Evolutionary conservation across 2,797 vertebrate genomes (phyloP), one percentile per base, ranked within the genome.

Genomic region (Sandelia bainsii): DNA sequence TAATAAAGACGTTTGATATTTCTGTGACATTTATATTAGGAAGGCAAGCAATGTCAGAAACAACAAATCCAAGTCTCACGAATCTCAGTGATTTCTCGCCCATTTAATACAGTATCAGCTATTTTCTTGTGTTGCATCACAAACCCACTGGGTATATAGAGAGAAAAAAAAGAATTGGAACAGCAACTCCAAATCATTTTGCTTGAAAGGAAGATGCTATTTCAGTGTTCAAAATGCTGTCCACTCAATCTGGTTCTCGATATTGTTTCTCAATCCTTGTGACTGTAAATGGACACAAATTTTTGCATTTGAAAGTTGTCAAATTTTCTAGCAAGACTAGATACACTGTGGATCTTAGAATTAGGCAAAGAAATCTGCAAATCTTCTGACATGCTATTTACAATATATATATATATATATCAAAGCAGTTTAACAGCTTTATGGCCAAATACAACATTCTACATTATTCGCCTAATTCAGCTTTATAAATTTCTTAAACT

Each of bases 61-160:
- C 49, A 77, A 64, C 23, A 73, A 72, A 71, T 54, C 27, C 51
- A 62, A 54, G n/a, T 60, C 19, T 63, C 12, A 46, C 58, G 45
- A 66, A 76, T 72, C 50, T 27, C 5, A 29, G 9, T 27, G 19
- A 61, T 65, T 69, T 78, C 14, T 73, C 5, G 34, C 46, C 14
- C 19, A 32, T 70, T 58, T 63, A 8, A 3, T 10, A 75, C 23
- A 53, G 14, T 42, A 23, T 60, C 65, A 22, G 39, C 34, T 63
- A 40, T 75, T 76, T 68, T 62, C 16, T 65, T 70, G 50, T 45
- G 54, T 82, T 80, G 69, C 57, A 63, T 83, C 71, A 81, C 40
- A 81, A 77, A 70, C 45, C 45, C 60, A 23, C 50, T 29, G 39
- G 29, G 58, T 71, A 11, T 67, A 19, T 27, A 23, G 1, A 25